Conservation (phyloP, 37 sponge, comb jelly and placozoan genomes). For the Spongia lamella region DNA sequence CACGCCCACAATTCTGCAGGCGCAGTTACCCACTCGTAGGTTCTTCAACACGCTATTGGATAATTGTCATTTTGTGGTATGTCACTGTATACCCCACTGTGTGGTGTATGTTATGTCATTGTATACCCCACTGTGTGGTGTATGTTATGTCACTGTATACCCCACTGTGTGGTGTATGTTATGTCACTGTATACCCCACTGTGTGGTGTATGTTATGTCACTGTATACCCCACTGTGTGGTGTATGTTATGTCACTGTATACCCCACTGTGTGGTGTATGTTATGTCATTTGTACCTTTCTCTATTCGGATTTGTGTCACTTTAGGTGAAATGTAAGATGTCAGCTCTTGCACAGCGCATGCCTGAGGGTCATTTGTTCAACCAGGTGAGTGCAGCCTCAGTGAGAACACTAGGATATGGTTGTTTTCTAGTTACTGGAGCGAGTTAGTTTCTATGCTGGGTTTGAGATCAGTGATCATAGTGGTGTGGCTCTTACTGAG, state of each 20-base stretch:
- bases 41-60: constrained; percentile 96
- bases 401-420: too few relatives aligned
- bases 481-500: constrained; percentile 79
- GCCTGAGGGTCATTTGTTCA: constrained; percentile 87
- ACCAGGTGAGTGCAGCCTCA: too few relatives aligned
- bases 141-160: background rate
- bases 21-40: constrained; percentile 88
- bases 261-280: too few relatives aligned
- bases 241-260: background rate
- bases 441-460: constrained; percentile 90
- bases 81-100: too few relatives aligned
- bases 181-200: background rate
- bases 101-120: background rate
- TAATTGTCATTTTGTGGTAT: constrained; percentile 78
- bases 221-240: background rate
- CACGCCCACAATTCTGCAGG: constrained; percentile 7
- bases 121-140: background rate
- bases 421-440: constrained; percentile 80
- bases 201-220: background rate
- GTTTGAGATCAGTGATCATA: constrained; percentile 92
- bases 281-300: background rate
- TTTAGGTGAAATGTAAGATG: constrained; percentile 63
- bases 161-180: background rate
- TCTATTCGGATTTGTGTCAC: background rate
- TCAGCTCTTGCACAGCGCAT: constrained; percentile 51